Evolutionary conservation across 2,113 vertebrate species (phyloP).

Genomic region (Leucopsar rothschildi): DNA sequence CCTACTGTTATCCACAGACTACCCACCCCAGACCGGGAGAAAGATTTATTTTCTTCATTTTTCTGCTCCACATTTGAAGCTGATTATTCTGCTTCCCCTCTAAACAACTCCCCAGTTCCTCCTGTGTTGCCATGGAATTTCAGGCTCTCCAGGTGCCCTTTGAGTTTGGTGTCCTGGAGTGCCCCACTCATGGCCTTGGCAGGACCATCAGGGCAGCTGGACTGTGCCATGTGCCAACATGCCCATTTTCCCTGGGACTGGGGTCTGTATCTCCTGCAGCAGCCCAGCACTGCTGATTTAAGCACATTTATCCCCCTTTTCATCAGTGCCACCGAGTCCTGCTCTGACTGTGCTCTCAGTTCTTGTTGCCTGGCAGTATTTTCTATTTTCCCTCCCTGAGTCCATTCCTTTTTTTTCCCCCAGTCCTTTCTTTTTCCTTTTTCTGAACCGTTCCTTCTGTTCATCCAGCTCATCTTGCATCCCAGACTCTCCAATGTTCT

Average conservation of each 20-base stretch:
- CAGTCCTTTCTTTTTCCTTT: not conserved
- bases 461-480: not conserved
- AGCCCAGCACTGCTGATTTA: not conserved
- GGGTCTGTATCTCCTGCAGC: not conserved
- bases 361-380: not conserved
- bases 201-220: not conserved
- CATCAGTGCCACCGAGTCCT: accelerated
- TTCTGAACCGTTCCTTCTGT: not conserved
- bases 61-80: not conserved
- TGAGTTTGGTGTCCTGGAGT: not conserved
- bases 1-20: not conserved
- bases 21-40: not conserved
- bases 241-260: not conserved
- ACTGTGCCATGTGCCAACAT: accelerated
- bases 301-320: not conserved
- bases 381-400: not conserved
- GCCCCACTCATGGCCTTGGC: not conserved
- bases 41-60: not conserved
- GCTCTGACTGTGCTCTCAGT: not conserved
- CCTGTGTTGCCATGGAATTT: not conserved
- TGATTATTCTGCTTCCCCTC: not conserved
- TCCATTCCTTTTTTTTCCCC: not conserved
- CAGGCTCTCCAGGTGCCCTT: not conserved
- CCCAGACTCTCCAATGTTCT: not conserved
- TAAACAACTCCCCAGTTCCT: not conserved